Conservation (phyloP, 2,888 invertebrate species). For the Leucania comma region DNA sequence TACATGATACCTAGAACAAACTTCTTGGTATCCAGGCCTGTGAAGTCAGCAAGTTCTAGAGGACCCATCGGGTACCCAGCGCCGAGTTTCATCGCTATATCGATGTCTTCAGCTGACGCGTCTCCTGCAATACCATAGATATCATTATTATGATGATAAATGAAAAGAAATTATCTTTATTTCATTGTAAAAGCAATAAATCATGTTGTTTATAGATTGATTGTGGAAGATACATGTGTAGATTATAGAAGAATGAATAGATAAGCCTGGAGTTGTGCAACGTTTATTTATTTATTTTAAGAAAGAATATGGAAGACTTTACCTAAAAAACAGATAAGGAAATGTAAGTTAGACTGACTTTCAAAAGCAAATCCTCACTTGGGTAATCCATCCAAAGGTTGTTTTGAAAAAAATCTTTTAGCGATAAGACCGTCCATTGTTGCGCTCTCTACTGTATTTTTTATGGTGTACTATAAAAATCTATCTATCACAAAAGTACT, state of each 20-base stretch:
- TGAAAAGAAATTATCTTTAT: background rate
- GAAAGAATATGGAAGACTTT: too few species aligned
- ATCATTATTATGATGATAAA: background rate
- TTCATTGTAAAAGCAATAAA: constrained; percentile 4
- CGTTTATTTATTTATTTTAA: too few species aligned
- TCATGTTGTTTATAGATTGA: background rate
- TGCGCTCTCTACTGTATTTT: too few species aligned
- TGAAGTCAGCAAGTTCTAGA: constrained; percentile 95
- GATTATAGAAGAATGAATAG: background rate
- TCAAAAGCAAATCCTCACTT: too few species aligned
- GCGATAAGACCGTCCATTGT: too few species aligned
- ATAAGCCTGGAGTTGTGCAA: too few species aligned
- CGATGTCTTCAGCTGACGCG: constrained; percentile 94
- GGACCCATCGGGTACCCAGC: constrained; percentile 97
- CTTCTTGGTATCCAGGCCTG: constrained; percentile 94
- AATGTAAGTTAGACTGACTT: too few species aligned
- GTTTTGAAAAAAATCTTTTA: too few species aligned
- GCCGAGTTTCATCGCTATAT: constrained; percentile 96
- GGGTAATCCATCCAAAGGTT: too few species aligned
- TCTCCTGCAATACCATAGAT: constrained; percentile 87
- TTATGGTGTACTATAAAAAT: too few species aligned
- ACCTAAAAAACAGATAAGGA: too few species aligned
- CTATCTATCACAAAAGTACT: too few species aligned
- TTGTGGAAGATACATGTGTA: background rate
- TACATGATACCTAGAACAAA: constrained; percentile 92